These are phyloP conservation scores for Atherinomorus stipes DNA, from an alignment of 2,113 vertebrate species.

Conservation along the genomic window DNA sequence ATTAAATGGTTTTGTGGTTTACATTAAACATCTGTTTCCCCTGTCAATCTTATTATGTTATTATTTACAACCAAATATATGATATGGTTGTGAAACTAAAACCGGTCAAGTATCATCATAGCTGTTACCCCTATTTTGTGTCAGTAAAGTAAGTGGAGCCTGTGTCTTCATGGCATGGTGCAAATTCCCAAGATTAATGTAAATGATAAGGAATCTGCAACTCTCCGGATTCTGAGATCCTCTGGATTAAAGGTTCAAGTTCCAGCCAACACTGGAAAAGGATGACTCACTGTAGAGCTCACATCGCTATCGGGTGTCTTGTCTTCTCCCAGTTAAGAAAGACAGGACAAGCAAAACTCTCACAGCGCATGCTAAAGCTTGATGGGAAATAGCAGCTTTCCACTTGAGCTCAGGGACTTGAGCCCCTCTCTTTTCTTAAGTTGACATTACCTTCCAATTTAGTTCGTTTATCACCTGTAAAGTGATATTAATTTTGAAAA, in stretches of 20 bases:
- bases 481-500: neutral
- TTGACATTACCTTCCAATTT: neutral
- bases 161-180: conserved; percentile 74
- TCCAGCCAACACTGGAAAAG: conserved; percentile 73
- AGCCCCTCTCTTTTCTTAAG: neutral
- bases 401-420: conserved; percentile 20
- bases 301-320: conserved; percentile 62
- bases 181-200: conserved; percentile 81
- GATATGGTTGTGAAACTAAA: conserved; percentile 70
- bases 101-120: conserved; percentile 66
- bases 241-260: conserved; percentile 83
- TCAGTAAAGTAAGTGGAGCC: conserved; percentile 74
- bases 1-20: neutral
- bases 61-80: conserved; percentile 75
- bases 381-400: conserved; percentile 62
- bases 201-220: conserved; percentile 85
- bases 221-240: conserved; percentile 79
- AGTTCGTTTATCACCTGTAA: neutral
- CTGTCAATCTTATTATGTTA: conserved; percentile 71
- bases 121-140: conserved; percentile 71
- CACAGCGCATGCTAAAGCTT: conserved; percentile 25
- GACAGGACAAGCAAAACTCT: conserved; percentile 49
- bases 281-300: conserved; percentile 67
- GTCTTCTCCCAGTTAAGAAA: conserved; percentile 52
- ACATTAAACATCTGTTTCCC: conserved; percentile 38